Base-by-base conservation (phyloP, 2,888 invertebrate genomes). In the Plagodis dolabraria region DNA sequence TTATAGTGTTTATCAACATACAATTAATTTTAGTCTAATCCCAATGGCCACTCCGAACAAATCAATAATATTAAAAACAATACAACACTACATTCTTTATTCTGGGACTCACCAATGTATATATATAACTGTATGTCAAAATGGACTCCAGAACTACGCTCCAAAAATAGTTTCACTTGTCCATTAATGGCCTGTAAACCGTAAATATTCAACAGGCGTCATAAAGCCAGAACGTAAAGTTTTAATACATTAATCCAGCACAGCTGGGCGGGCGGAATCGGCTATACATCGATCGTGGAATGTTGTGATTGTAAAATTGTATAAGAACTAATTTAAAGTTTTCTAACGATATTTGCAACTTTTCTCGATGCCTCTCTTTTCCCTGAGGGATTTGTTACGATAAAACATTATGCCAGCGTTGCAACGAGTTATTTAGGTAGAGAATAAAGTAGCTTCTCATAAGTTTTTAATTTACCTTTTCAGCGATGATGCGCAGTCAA, bases 321-420 rank as follows among this genome's bases (percentile, higher is more conserved):
- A 70, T 68, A 68, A 65, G 67, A 61, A 67, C 72, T 74, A 77
- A 79, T 79, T 79, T 77, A 77, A 80, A 79, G 68, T 77, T 80
- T 70, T 69, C 76, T 76, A 69, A 70, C 69, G 71, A 67, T 72
- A 62, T 69, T 70, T 57, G 43, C 53, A 76, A 75, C 71, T 77
- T 80, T 69, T 63, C 48, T 63, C 64, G 64, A 60, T 63, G 69
- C 68, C 70, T 69, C 35, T 45, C 40, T 63, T 57, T 67, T 60
- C 64, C 53, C 68, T 62, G 56, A 64, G 68, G 65, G 69, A 66
- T 63, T 53, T 60, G 59, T 35, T 45, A 10, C 1, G 10, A 40
- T 40, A 40, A 36, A 36, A 36, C 1, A 22, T 22, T 2, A 22
- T 22, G 22, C 22, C 22, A 22, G 22, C 22, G 22, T 22, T 22